These are phyloP conservation scores for Calypte anna DNA, from an alignment of 2,113 vertebrate genomes.

Conservation along the genomic window DNA sequence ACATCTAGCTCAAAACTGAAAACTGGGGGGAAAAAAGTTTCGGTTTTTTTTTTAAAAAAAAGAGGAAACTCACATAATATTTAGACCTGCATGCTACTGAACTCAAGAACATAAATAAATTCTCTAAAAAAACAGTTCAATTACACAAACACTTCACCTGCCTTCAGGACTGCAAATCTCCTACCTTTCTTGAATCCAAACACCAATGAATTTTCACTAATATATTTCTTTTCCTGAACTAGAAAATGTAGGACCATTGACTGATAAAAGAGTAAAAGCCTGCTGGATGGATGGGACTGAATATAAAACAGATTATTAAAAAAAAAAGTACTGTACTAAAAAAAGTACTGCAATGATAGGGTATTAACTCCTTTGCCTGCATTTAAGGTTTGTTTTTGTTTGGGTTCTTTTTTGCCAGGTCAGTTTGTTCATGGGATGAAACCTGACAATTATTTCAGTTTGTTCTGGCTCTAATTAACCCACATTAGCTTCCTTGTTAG, in stretches of 20 bases:
- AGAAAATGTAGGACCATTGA: background rate
- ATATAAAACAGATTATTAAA: background rate
- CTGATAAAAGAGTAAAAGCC: background rate
- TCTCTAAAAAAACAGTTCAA: background rate
- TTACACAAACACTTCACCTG: background rate
- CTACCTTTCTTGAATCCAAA: background rate
- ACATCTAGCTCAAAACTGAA: background rate
- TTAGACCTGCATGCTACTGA: background rate
- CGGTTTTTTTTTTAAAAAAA: background rate
- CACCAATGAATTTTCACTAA: background rate
- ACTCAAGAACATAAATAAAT: background rate
- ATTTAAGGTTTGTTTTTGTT: background rate
- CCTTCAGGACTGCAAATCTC: background rate
- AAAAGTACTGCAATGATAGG: background rate
- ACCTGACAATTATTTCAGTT: background rate
- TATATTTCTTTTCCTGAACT: background rate
- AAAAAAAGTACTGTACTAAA: background rate
- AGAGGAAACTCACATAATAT: background rate
- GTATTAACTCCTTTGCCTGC: background rate
- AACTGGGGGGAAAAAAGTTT: background rate
- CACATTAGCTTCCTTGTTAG: background rate
- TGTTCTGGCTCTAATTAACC: background rate
- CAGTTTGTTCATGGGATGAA: background rate
- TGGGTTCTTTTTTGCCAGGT: background rate
- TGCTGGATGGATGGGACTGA: background rate